Base-by-base conservation (phyloP, 2,113 vertebrate genomes). In the Charina bottae region DNA sequence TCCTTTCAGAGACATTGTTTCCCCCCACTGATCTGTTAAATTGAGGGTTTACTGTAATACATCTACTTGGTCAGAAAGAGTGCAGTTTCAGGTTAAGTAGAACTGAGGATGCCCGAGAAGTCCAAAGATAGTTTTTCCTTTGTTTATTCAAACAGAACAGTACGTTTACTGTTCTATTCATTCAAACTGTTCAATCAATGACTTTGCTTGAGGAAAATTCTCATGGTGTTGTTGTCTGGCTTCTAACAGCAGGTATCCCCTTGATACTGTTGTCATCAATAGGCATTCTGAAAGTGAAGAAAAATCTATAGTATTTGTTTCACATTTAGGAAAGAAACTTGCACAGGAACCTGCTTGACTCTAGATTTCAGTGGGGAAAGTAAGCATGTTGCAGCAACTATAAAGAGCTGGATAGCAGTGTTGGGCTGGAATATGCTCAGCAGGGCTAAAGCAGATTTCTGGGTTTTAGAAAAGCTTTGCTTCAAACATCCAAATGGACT, bases 321-420 rank as follows among this genome's bases (percentile, higher is more conserved):
- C 85, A 86, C 86, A 92, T 92, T 96, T 96, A 89, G 94, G 58
- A 94, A 91, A 96, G 93, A 91, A 95, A 95, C 23, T 86, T 56
- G 93, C 85, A 85, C 54, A 95, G 95, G 95, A 93, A 90, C 28
- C 37, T 93, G 19, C 93, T 94, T 91, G 94, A 24, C 78, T 87
- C 87, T 90, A 93, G 89, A 94, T 93, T 72, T 88, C 93, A 89
- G 93, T 60, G 37, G 15, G 17, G 5, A 59, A 26, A 72, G 55
- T 91, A n/a, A 13, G 19, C 53, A 64, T 10, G 46, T 55, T 24
- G 64, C 62, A 55, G n/a, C 9, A 72, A 54, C 46, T n/a, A 53
- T n/a, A 89, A 33, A 54, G 8, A 72, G 28, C 23, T 46, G 87
- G 8, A 56, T 9, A 49, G 42, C 83, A 46, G 37, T 46, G 42